phyloP scores from a whole-genome alignment of 2,888 invertebrate genomes.

The Erebia ligea region DNA sequence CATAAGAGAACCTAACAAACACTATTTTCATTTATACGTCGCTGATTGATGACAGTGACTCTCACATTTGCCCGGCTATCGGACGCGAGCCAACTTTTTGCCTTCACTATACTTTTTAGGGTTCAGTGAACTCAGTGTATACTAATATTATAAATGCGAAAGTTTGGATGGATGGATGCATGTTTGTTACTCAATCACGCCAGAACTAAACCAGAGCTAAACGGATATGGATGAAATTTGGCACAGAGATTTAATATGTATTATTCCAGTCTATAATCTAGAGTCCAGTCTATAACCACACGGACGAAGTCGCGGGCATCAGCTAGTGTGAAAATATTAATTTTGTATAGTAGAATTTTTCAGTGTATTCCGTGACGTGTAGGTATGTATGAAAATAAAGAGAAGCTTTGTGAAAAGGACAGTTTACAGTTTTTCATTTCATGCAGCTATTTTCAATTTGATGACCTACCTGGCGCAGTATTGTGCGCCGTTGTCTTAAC shows the following conservation, averaged over 20 bases:
- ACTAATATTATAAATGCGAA: too few species aligned
- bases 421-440: too few species aligned
- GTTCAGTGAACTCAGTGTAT: slow-evolving; percentile 46
- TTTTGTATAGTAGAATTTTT: background rate
- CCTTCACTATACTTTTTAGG: slow-evolving; percentile 62
- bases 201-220: too few species aligned
- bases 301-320: too few species aligned
- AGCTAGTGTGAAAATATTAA: slow-evolving; percentile 11
- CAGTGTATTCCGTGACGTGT: background rate
- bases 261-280: too few species aligned
- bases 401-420: background rate
- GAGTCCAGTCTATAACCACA: too few species aligned
- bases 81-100: slow-evolving; percentile 62
- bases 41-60: slow-evolving; percentile 77
- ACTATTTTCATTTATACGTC: slow-evolving; percentile 44
- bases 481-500: too few species aligned
- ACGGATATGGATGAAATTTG: too few species aligned
- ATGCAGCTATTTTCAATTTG: background rate
- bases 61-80: slow-evolving; percentile 52
- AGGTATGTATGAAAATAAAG: background rate
- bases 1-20: slow-evolving; percentile 21
- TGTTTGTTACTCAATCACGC: too few species aligned
- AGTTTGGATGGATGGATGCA: too few species aligned
- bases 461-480: too few species aligned
- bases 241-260: too few species aligned